Base-by-base conservation (phyloP, 2,113 vertebrate genomes). In the Cebus imitator region DNA sequence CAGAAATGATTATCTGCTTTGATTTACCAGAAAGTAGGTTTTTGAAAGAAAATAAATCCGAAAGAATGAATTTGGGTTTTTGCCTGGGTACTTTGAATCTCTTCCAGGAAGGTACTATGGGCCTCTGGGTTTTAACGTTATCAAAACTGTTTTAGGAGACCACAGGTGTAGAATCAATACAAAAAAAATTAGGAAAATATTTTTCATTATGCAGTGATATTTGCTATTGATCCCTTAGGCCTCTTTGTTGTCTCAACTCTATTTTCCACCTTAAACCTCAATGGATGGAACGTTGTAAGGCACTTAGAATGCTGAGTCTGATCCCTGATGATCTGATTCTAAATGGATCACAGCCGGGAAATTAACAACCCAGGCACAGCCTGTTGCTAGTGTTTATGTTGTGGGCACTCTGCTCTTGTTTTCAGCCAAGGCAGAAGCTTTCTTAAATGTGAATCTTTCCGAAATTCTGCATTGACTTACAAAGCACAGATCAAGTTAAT, bases 191-290 rank as follows among this genome's bases (percentile, higher is more conserved):
- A 98, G 98, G 96, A 87, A 98, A 98, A 98, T 97, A 97, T 95
- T 97, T 98, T 98, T 98, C 98, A 98, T 98, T 98, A 98, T 95
- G 95, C 64, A 64, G 94, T 98, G 97, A 97, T 98, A 98, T 98
- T 98, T 98, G 96, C 97, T 98, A 98, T 97, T 98, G 97, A 98
- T 98, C 97, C 98, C 97, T 93, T 79, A 97, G 98, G 98, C 91
- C 97, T 98, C 97, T 94, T 66, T 97, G 96, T 98, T 66, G 0
- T 95, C 96, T 98, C 92, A 43, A 94, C 84, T 98, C 97, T 96
- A 76, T 87, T 98, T 97, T 96, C 94, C 95, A 84, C 61, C 97
- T 97, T 97, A 96, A 97, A 87, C 0, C 64, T 83, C 97, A 14
- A 27, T 27, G 94, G 95, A 96, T 83, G 70, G 81, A 97, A 93